These are phyloP conservation scores for Drosophila dunni DNA, from an alignment of 1,140 invertebrate species.

Conservation along the genomic window DNA sequence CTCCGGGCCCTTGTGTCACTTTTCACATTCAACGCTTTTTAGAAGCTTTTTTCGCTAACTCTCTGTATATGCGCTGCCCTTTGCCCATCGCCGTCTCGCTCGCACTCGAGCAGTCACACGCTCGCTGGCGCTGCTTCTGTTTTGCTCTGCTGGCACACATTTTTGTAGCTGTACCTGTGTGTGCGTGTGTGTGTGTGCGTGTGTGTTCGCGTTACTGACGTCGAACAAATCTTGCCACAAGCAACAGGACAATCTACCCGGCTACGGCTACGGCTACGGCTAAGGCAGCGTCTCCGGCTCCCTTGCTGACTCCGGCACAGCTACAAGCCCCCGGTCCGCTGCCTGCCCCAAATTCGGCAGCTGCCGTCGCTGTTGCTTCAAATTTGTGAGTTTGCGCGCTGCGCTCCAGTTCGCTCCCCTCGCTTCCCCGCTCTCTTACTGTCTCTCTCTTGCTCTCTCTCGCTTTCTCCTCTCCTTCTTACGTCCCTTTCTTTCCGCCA, in stretches of 20 bases:
- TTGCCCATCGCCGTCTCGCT: conserved; percentile 53
- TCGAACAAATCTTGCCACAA: conserved; percentile 70
- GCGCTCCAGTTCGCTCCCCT: not conserved
- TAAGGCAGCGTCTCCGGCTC: not conserved
- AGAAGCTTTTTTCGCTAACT: conserved; percentile 62
- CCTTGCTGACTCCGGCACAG: not conserved
- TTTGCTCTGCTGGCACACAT: not conserved
- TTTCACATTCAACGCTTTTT: conserved; percentile 29
- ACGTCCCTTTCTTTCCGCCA: no score
- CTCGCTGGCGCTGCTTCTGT: no score
- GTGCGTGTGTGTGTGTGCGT: not conserved
- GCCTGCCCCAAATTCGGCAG: conserved; percentile 49
- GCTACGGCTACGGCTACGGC: conserved; percentile 3
- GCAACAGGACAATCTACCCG: conserved; percentile 63
- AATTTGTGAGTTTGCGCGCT: conserved; percentile 66
- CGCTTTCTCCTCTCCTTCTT: no score
- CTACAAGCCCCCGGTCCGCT: not conserved
- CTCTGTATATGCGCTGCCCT: conserved; percentile 28
- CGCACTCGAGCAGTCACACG: conserved; percentile 8
- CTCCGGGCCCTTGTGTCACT: conserved; percentile 16
- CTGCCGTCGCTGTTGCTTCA: conserved; percentile 50
- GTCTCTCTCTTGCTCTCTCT: not conserved
- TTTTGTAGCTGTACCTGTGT: conserved; percentile 24
- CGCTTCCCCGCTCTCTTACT: not conserved
- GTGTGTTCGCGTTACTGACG: conserved; percentile 53